These are phyloP conservation scores for Alentia gelatinosa DNA, from an alignment of 2,888 invertebrate species.

Conservation along the genomic window DNA sequence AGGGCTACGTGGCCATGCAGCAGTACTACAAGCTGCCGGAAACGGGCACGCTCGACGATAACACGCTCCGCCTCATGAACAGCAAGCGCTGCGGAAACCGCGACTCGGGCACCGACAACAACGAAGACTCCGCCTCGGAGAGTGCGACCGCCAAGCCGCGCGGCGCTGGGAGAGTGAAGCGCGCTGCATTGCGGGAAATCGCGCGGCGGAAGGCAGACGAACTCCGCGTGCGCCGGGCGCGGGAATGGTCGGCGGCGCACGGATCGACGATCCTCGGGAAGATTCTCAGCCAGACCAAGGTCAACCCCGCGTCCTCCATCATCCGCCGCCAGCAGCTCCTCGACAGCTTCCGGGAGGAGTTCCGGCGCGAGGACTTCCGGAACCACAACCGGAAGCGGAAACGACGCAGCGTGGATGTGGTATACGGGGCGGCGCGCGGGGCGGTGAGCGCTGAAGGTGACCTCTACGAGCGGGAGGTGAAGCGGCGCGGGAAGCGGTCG, in stretches of 20 bases:
- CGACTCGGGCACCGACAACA: slow-evolving; percentile 47
- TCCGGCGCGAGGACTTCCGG: neutral
- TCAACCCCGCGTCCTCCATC: neutral
- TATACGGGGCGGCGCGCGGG: neutral
- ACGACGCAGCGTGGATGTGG: neutral
- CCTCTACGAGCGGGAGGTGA: slow-evolving; percentile 27
- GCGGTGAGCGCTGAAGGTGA: neutral
- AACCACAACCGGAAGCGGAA: neutral
- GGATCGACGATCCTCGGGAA: neutral
- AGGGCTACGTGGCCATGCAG: slow-evolving; percentile 56
- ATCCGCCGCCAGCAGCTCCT: slow-evolving; percentile 33
- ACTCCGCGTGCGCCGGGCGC: neutral
- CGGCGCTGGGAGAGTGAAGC: neutral
- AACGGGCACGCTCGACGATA: slow-evolving; percentile 60
- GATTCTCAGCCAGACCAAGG: slow-evolving; percentile 18
- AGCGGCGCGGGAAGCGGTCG: slow-evolving; percentile 20
- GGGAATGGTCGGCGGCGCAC: neutral
- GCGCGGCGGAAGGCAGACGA: neutral
- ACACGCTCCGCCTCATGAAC: slow-evolving; percentile 60
- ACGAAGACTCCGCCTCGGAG: neutral
- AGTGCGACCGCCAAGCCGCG: neutral
- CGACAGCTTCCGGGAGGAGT: neutral
- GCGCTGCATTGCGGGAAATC: neutral
- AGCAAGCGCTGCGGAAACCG: slow-evolving; percentile 63
- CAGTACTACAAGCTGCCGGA: slow-evolving; percentile 55